Base-by-base conservation (phyloP, 2,888 invertebrate genomes). In the Seladonia tumulorum region DNA sequence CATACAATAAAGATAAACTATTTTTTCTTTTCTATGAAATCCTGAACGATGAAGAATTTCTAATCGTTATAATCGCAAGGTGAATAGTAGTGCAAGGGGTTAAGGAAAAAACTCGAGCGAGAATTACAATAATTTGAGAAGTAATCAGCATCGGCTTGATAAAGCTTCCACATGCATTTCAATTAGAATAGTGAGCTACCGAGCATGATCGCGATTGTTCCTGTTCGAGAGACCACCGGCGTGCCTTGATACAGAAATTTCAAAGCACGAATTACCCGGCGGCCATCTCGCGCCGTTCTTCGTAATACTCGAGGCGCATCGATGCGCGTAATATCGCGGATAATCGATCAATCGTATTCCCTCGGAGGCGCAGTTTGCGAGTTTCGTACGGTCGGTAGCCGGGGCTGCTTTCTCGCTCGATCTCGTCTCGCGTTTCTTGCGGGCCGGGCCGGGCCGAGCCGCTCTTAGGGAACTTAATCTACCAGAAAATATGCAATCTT, bases 401-500 rank as follows among this genome's bases (percentile, higher is more conserved):
- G 66, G 25, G 14, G 25, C 60, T 25, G 70, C 3, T 35, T 81
- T 81, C 84, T 84, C 81, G 77, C 76, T 29, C 63, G n/a, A 79
- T 81, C 49, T 81, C 63, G 53, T 57, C 80, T 74, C 63, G 35
- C 29, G 81, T 72, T 82, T 84, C 87, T 87, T 80, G 76, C 68
- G 8, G 49, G 29, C 68, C n/a, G 60, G 18, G 16, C 60, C 72
- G 12, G 35, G 29, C 68, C n/a, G 12, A 12, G 7, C 60, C 60
- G 49, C 82, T 35, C 87, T 78, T 79, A 75, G 87, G 92, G 91
- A 91, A 92, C 93, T 94, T 94, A 94, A 94, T 94, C 92, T 93
- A 94, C 92, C 94, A 93, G 94, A 94, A 94, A 94, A 94, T 94
- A 94, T 94, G 94, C 94, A 94, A 94, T 94, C 93, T 94, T 92